These are phyloP conservation scores for Xiphorhynchus erythropygius DNA, from an alignment of 2,797 vertebrate genomes.

Conservation along the genomic window DNA sequence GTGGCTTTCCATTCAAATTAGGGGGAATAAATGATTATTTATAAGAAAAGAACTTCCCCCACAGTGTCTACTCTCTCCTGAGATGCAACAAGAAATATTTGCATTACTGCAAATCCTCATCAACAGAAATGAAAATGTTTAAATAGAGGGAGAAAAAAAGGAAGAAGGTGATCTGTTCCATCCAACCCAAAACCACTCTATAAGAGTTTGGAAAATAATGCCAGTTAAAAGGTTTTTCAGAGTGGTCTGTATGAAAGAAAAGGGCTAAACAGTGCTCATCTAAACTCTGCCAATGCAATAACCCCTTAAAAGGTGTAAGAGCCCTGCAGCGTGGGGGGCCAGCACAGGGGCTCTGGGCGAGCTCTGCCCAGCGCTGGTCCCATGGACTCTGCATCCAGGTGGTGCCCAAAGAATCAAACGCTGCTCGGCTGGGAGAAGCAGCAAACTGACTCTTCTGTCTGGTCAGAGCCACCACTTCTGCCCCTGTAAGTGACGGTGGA, in stretches of 20 bases:
- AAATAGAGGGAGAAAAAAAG: background rate
- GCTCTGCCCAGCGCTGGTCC: background rate
- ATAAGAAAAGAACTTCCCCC: background rate
- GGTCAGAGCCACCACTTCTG: background rate
- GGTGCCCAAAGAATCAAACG: fast-evolving
- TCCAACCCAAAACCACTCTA: background rate
- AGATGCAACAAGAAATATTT: background rate
- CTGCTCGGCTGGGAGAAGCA: background rate
- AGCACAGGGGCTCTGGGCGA: background rate
- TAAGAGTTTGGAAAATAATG: background rate
- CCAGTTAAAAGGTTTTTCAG: background rate
- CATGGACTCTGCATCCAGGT: fast-evolving
- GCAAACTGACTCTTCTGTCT: background rate
- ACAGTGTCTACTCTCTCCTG: background rate
- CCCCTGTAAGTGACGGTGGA: fast-evolving
- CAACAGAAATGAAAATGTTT: slow-evolving; percentile 2
- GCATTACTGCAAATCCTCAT: background rate
- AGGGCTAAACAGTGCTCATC: background rate
- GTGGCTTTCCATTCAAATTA: slow-evolving; percentile 12
- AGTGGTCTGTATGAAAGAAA: background rate
- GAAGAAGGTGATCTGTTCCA: background rate
- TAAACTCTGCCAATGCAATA: background rate
- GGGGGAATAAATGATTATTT: background rate
- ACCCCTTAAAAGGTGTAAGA: background rate
- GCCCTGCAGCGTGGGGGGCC: fast-evolving